phyloP scores from a whole-genome alignment of 1,140 invertebrate genomes.

The Drosophila ananassae region DNA sequence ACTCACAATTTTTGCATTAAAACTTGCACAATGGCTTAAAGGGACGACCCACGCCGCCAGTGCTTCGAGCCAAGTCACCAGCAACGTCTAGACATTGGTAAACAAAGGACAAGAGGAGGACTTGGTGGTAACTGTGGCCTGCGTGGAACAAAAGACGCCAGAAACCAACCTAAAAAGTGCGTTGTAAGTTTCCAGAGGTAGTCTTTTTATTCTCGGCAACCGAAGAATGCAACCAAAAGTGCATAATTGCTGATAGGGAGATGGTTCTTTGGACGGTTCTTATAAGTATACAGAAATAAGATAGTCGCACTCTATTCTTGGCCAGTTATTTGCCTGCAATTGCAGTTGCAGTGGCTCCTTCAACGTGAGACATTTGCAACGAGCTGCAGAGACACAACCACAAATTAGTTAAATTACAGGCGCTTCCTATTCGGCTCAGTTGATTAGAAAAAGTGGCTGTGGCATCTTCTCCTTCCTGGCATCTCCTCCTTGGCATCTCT shows the following conservation, averaged over 20 bases:
- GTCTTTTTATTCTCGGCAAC: constrained; percentile 5
- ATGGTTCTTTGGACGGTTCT: not conserved
- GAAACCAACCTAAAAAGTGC: constrained; percentile 37
- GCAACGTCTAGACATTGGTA: constrained; percentile 73
- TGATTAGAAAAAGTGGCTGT: constrained; percentile 78
- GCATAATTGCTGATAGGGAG: constrained; percentile 15
- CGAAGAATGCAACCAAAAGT: constrained; percentile 2
- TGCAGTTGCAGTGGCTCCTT: constrained; percentile 25
- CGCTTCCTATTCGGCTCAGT: constrained; percentile 54
- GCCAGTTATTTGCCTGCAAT: constrained; percentile 24
- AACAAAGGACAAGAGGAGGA: constrained; percentile 67
- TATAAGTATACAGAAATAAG: not conserved
- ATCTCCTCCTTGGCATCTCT: constrained; percentile 12
- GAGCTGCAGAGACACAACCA: constrained; percentile 23
- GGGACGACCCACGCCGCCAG: constrained; percentile 22
- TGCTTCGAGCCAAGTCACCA: constrained; percentile 59
- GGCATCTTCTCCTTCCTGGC: constrained; percentile 33
- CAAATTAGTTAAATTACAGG: constrained; percentile 82
- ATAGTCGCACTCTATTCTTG: not conserved
- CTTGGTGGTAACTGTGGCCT: constrained; percentile 33
- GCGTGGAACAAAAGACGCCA: constrained; percentile 41
- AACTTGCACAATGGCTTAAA: constrained; percentile 45
- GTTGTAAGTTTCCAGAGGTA: constrained; percentile 14
- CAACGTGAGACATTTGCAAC: constrained; percentile 67
- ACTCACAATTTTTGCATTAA: constrained; percentile 34